Evolutionary conservation across 1,140 invertebrate genomes (phyloP).

Genomic region (Elymnias hypermnestra): DNA sequence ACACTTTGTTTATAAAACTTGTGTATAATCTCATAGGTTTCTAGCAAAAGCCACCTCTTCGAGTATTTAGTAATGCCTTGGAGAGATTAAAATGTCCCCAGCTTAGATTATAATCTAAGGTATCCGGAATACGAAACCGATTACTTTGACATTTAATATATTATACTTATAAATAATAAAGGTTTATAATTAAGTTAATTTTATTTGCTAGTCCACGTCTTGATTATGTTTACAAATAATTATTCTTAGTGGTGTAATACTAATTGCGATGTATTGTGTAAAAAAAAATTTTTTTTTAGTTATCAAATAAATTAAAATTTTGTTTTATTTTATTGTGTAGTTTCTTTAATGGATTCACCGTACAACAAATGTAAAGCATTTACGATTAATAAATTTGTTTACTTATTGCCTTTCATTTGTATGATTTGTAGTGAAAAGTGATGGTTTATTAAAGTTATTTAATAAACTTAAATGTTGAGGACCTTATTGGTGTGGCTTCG

Average conservation of each 20-base stretch:
- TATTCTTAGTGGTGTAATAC: constrained; percentile 72
- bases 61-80: too few species aligned
- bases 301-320: constrained; percentile 75
- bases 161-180: constrained; percentile 21
- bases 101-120: not conserved
- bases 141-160: constrained; percentile 35
- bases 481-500: not conserved
- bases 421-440: too few species aligned
- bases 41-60: not conserved
- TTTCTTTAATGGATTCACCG: constrained; percentile 13
- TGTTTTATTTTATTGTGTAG: constrained; percentile 58
- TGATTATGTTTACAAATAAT: constrained; percentile 70
- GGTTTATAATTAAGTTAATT: constrained; percentile 64
- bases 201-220: constrained; percentile 72
- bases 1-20: not conserved
- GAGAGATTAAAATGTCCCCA: not conserved
- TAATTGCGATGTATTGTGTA: constrained; percentile 74
- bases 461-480: too few species aligned
- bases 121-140: constrained; percentile 22
- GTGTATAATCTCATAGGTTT: not conserved
- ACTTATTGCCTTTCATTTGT: constrained; percentile 5
- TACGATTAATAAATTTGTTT: constrained; percentile 10
- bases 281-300: constrained; percentile 67
- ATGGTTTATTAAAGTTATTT: too few species aligned
- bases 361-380: constrained; percentile 3